Evolutionary conservation across 2,888 invertebrate genomes (phyloP).

Genomic region (Pyrrhosoma nymphula): DNA sequence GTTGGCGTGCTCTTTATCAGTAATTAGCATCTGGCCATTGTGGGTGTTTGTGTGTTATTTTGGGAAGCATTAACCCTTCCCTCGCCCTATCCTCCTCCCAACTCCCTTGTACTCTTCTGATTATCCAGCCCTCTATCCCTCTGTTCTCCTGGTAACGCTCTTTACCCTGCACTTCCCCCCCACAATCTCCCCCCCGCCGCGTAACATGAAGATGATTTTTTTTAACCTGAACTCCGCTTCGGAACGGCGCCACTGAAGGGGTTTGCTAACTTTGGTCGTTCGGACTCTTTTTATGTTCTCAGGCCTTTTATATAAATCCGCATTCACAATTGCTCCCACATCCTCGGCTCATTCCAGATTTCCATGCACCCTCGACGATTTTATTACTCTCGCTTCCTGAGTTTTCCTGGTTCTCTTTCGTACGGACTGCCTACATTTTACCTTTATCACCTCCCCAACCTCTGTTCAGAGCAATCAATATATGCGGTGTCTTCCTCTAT

Average conservation of each 20-base stretch:
- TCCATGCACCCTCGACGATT: background rate
- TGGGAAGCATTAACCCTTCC: conserved; percentile 48
- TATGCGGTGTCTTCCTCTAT: background rate
- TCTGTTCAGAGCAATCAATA: background rate
- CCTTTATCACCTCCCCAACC: background rate
- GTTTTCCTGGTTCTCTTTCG: background rate
- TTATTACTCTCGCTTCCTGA: background rate
- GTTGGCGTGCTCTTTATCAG: conserved; percentile 64
- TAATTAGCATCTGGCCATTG: conserved; percentile 66
- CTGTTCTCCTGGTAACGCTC: background rate
- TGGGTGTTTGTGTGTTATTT: conserved; percentile 60
- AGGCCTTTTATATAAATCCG: background rate
- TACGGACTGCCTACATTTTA: background rate
- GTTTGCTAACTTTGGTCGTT: background rate
- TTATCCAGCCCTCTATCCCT: background rate
- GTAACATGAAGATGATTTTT: background rate
- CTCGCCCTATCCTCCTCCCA: background rate
- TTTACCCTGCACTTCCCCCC: no score
- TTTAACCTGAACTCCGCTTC: background rate
- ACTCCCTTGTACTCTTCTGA: background rate
- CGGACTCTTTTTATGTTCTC: background rate
- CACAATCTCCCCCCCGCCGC: background rate
- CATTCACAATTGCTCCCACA: background rate
- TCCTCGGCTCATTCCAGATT: background rate
- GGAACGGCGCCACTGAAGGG: background rate